These are phyloP conservation scores for Peromyscus aztecus DNA, from an alignment of 2,797 vertebrate genomes.

Conservation along the genomic window DNA sequence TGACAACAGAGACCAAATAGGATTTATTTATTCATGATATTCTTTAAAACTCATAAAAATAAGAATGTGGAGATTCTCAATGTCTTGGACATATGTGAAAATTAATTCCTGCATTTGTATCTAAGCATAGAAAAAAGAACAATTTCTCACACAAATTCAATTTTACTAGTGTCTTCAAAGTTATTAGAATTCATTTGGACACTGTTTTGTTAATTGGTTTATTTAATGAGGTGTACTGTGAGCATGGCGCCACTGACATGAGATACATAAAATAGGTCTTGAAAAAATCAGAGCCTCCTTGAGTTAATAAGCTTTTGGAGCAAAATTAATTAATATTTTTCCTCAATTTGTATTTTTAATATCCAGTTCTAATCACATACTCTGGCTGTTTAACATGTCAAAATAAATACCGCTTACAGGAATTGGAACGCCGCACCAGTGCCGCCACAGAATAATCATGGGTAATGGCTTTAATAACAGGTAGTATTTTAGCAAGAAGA, in stretches of 20 bases:
- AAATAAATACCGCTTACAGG: conserved; percentile 20
- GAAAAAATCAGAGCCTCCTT: conserved; percentile 54
- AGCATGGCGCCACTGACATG: conserved; percentile 68
- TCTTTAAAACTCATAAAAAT: conserved; percentile 75
- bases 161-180: conserved; percentile 60
- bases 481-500: conserved; percentile 34
- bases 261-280: conserved; percentile 75
- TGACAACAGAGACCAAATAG: background rate
- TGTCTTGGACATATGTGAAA: conserved; percentile 60
- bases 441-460: conserved; percentile 38
- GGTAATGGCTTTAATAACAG: background rate
- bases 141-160: conserved; percentile 63
- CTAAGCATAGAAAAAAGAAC: conserved; percentile 38
- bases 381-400: conserved; percentile 65
- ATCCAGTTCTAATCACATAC: conserved; percentile 52
- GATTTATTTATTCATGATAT: conserved; percentile 5
- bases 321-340: conserved; percentile 68
- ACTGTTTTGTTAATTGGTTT: conserved; percentile 74
- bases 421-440: background rate
- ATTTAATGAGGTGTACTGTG: conserved; percentile 74
- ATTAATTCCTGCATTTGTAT: conserved; percentile 72
- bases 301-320: conserved; percentile 68
- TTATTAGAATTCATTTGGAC: conserved; percentile 68
- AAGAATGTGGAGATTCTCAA: conserved; percentile 63
- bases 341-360: conserved; percentile 67